Base-by-base conservation (phyloP, 30 jellyfish, hydroid and myxozoan genomes). In the Cassiopea andromeda region DNA sequence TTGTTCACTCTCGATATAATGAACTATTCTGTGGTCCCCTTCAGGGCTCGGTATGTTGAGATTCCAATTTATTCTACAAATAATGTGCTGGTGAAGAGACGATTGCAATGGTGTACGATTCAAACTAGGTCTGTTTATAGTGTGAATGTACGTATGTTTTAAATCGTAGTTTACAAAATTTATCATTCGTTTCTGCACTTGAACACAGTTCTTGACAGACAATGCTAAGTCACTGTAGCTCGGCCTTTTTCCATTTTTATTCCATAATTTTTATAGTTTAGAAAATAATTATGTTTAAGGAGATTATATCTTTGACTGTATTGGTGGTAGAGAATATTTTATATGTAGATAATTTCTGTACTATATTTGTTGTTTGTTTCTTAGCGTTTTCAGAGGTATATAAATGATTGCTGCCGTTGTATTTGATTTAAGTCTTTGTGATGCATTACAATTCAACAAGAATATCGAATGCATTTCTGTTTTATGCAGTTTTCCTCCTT, bases 321-420 rank as follows among this genome's bases (percentile, higher is more conserved):
- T 17, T 5, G 19, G 43, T 64, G 73, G 73, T 64, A 64, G 15
- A 64, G 73, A 17, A 13, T 70, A 70, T 43, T 70, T 19, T 70
- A 70, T 70, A 18, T 70, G 79, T 70, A 70, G 49, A 70, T 70
- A 70, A 70, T 70, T 43, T 14, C 15, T 70, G 79, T 70, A 27
- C 79, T 70, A 43, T 27, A 19, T 2, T 17, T 19, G 27, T 2
- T 70, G 54, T 16, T 38, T 70, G 79, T 19, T 19, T 19, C 79
- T 14, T 70, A 19, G n/a, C 38, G 79, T 70, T 70, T 70, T 3
- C 79, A 70, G 27, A 70, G 54, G 15, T 70, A 19, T 19, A 6
- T 70, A 18, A 70, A 38, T 70, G 79, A 43, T 43, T 19, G 79
- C 79, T 70, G 79, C 38, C 38, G 79, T 70, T 70, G 57, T 70